phyloP scores from a whole-genome alignment of 2,797 vertebrate genomes.

The Melanotaenia maccullochi region DNA sequence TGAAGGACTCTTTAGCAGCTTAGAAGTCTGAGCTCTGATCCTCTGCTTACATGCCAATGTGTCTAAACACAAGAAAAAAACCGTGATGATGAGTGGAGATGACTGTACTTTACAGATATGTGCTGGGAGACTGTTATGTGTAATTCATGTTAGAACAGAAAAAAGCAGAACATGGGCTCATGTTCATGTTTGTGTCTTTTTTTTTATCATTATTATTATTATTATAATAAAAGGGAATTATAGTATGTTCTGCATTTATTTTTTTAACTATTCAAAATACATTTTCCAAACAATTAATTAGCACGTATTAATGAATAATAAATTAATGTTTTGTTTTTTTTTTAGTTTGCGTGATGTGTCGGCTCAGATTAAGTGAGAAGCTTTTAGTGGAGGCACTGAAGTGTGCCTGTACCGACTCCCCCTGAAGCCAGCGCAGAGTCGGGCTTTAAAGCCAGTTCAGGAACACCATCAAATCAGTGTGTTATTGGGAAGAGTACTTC shows the following conservation, averaged over 20 bases:
- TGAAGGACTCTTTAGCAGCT: constrained; percentile 18
- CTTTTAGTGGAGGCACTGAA: constrained; percentile 35
- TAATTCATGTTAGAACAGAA: too few relatives aligned
- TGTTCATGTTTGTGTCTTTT: not conserved
- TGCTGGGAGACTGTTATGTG: not conserved
- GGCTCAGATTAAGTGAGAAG: constrained; percentile 17
- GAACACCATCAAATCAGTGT: constrained; percentile 44
- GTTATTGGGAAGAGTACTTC: constrained; percentile 52
- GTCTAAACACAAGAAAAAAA: constrained; percentile 12
- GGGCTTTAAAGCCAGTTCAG: constrained; percentile 17
- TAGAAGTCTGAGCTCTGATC: constrained; percentile 4
- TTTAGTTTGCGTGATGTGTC: constrained; percentile 1
- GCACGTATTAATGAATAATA: not conserved
- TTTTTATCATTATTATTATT: not conserved
- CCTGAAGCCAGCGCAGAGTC: constrained; percentile 21
- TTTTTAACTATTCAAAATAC: not conserved
- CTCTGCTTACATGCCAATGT: not conserved
- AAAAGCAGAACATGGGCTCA: constrained; percentile 19
- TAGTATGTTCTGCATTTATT: not conserved
- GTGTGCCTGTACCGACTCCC: constrained; percentile 28
- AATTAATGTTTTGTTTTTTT: not conserved
- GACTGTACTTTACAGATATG: not conserved
- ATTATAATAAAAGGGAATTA: not conserved
- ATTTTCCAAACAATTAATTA: not conserved
- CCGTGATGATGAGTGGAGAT: not conserved